phyloP scores from a whole-genome alignment of 2,888 invertebrate genomes.

The Theretra japonica region DNA sequence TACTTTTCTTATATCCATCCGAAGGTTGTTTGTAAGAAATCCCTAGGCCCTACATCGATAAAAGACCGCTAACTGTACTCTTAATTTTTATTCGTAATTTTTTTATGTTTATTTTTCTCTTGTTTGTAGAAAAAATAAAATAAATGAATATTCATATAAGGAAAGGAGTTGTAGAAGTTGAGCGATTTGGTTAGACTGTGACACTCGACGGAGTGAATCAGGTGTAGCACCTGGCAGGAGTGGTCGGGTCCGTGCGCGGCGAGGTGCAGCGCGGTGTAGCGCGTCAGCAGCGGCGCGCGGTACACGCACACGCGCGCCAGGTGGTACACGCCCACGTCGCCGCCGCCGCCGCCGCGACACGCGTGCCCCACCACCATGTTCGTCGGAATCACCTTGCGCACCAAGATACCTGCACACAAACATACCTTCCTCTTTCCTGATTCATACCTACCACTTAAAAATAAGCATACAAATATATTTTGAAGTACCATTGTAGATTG shows the following conservation, averaged over 20 bases:
- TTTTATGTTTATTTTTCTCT: too few relatives aligned
- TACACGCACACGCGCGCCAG: constrained; percentile 83
- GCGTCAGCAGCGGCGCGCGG: constrained; percentile 82
- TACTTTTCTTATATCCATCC: too few relatives aligned
- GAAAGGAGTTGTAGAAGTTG: neutral
- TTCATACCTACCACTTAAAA: too few relatives aligned
- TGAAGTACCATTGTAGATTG: too few relatives aligned
- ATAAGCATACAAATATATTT: too few relatives aligned
- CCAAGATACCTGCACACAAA: constrained; percentile 73
- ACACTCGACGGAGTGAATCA: too few relatives aligned
- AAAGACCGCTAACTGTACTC: too few relatives aligned
- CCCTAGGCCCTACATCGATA: too few relatives aligned
- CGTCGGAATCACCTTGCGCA: constrained; percentile 84
- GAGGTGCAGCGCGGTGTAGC: constrained; percentile 81
- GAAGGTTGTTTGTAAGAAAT: too few relatives aligned
- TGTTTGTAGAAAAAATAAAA: too few relatives aligned
- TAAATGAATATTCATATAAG: too few relatives aligned
- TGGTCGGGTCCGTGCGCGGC: constrained; percentile 76
- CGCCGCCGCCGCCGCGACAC: constrained; percentile 42
- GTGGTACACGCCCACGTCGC: constrained; percentile 74
- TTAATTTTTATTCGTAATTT: too few relatives aligned
- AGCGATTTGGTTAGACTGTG: neutral
- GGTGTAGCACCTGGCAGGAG: constrained; percentile 56
- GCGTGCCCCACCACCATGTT: constrained; percentile 83
- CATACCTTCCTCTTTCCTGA: neutral